Conservation (phyloP, 2,888 invertebrate species). For the Xylophagus ater region DNA sequence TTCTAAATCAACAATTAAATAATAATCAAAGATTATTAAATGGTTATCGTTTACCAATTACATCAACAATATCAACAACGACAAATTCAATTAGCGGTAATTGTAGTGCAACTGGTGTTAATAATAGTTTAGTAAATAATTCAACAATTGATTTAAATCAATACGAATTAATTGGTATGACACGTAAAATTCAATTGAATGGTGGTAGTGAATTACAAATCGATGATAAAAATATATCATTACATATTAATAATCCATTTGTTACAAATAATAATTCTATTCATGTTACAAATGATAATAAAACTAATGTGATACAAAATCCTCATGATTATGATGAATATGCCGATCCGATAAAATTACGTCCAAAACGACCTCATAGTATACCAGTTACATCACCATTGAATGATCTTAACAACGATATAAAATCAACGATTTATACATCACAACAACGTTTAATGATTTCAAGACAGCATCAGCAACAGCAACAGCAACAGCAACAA, state of each 20-base stretch:
- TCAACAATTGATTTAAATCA: constrained; percentile 10
- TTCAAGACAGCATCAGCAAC: constrained; percentile 6
- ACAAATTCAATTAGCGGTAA: no score
- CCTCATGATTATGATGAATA: constrained; percentile 23
- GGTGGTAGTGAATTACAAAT: constrained; percentile 22
- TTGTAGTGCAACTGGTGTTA: background rate
- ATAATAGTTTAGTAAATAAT: constrained; percentile 1
- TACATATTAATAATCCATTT: constrained; percentile 23
- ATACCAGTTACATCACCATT: constrained; percentile 41
- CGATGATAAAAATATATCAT: constrained; percentile 22
- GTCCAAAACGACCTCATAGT: constrained; percentile 46
- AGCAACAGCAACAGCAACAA: constrained; percentile 16
- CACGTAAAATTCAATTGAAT: constrained; percentile 21
- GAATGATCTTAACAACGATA: constrained; percentile 20
- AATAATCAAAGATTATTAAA: constrained; percentile 11
- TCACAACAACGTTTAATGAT: constrained; percentile 14
- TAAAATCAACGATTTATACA: constrained; percentile 16
- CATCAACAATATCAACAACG: constrained; percentile 1
- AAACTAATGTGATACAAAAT: constrained; percentile 6
- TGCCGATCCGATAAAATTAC: constrained; percentile 32
- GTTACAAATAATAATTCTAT: constrained; percentile 9
- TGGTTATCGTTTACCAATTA: constrained; percentile 15
- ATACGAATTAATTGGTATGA: constrained; percentile 15
- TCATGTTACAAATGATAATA: background rate
- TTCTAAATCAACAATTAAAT: constrained; percentile 14